A percentile compares a stretch with the other conserved stretches of the same genome.
Evolutionary conservation across 2,888 invertebrate species (phyloP).

Genomic region (Patella depressa): DNA sequence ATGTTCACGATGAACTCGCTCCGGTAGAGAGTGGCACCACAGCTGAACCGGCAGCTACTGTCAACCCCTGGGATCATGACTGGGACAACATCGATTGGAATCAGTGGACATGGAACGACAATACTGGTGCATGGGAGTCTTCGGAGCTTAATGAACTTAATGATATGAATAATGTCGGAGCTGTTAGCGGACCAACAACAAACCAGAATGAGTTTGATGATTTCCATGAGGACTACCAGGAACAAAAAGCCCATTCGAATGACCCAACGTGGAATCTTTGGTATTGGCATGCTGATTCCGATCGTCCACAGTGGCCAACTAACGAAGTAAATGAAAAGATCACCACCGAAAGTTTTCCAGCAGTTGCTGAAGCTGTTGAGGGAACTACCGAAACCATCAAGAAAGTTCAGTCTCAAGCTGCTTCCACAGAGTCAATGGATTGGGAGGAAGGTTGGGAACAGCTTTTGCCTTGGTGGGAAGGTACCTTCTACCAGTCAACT

Average conservation of each 20-base stretch:
- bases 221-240: background rate
- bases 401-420: background rate
- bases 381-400: background rate
- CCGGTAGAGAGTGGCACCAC: background rate
- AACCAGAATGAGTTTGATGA: constrained; percentile 9
- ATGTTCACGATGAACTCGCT: background rate
- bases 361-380: background rate
- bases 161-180: constrained; percentile 14
- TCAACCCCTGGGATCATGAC: background rate
- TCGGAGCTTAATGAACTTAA: constrained; percentile 13
- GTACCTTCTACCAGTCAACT: constrained; percentile 20
- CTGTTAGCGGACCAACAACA: background rate
- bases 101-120: constrained; percentile 15
- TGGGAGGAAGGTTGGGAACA: constrained; percentile 33
- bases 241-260: background rate
- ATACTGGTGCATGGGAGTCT: constrained; percentile 1
- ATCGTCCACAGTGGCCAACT: constrained; percentile 24
- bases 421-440: constrained; percentile 13
- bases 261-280: constrained; percentile 31
- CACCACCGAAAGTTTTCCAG: background rate
- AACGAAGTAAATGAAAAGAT: constrained; percentile 25
- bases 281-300: constrained; percentile 37
- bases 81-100: constrained; percentile 4
- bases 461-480: constrained; percentile 38
- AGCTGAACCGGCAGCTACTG: background rate